A percentile compares a stretch with the other conserved stretches of the same genome.
phyloP scores from a whole-genome alignment of 2,888 invertebrate genomes.

The Lasioglossum marginatum region DNA sequence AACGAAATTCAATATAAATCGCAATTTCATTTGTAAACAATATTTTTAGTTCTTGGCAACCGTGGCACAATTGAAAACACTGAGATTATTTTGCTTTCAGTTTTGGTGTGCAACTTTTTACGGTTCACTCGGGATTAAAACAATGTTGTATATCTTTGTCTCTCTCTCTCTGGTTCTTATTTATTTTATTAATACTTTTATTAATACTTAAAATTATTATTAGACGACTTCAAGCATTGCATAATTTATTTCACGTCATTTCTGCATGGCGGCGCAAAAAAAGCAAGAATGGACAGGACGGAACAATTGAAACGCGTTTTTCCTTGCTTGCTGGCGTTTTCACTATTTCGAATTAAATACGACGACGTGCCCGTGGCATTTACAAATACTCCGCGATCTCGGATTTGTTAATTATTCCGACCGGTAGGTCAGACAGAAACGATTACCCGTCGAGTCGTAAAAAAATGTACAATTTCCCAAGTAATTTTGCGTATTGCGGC shows the following conservation, averaged over 20 bases:
- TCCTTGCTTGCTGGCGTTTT: slow-evolving; percentile 4
- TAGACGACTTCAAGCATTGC: not conserved
- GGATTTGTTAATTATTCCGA: slow-evolving; percentile 58
- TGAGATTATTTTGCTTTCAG: not conserved
- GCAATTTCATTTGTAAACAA: not conserved
- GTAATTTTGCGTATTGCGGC: slow-evolving; percentile 60
- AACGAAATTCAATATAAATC: not conserved
- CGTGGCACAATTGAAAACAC: not conserved
- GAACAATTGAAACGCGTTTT: slow-evolving; percentile 1
- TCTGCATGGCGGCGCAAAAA: not conserved
- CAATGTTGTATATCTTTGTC: not conserved
- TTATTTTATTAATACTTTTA: not conserved
- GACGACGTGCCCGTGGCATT: slow-evolving; percentile 27
- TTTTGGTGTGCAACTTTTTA: not conserved
- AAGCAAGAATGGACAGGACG: not conserved
- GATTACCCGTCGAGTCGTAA: slow-evolving; percentile 53
- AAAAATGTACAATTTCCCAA: slow-evolving; percentile 64
- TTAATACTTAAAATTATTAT: too few relatives aligned
- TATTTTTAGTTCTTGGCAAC: not conserved
- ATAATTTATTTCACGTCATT: not conserved
- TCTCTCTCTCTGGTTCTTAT: not conserved
- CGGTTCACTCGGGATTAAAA: not conserved
- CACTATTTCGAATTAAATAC: slow-evolving; percentile 11
- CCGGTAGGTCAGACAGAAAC: slow-evolving; percentile 43
- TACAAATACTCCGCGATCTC: slow-evolving; percentile 44